These are phyloP conservation scores for Psittacula cyanocephala DNA, from an alignment of 2,113 vertebrate species.

Conservation along the genomic window DNA sequence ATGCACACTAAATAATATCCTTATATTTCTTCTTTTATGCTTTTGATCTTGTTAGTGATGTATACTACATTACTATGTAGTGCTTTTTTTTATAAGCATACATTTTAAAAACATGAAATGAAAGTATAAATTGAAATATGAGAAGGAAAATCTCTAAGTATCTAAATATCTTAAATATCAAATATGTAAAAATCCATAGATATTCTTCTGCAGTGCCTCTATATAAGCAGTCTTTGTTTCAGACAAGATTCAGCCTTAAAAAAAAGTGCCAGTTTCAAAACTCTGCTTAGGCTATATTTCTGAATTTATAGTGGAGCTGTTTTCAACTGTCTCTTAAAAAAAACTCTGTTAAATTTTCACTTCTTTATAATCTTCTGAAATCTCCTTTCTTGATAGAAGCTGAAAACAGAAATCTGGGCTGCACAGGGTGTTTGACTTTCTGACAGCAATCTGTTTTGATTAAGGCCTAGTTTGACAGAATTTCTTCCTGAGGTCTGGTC, in stretches of 20 bases:
- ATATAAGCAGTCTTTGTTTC: neutral
- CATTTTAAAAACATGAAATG: neutral
- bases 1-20: neutral
- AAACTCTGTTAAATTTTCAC: neutral
- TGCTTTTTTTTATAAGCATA: neutral
- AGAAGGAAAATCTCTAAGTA: neutral
- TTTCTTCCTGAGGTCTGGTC: neutral
- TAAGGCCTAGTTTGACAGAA: neutral
- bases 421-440: neutral
- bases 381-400: neutral
- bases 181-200: neutral
- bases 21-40: neutral
- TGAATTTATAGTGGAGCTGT: neutral
- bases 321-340: slow-evolving; percentile 23
- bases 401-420: neutral
- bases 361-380: slow-evolving; percentile 17
- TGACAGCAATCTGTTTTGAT: neutral
- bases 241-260: neutral
- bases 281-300: neutral
- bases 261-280: neutral
- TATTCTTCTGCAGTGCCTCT: neutral
- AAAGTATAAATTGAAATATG: neutral
- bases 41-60: neutral
- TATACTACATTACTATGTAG: neutral
- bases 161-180: neutral